Evolutionary conservation across 2,888 invertebrate species (phyloP).

Genomic region (Norana najaformis): DNA sequence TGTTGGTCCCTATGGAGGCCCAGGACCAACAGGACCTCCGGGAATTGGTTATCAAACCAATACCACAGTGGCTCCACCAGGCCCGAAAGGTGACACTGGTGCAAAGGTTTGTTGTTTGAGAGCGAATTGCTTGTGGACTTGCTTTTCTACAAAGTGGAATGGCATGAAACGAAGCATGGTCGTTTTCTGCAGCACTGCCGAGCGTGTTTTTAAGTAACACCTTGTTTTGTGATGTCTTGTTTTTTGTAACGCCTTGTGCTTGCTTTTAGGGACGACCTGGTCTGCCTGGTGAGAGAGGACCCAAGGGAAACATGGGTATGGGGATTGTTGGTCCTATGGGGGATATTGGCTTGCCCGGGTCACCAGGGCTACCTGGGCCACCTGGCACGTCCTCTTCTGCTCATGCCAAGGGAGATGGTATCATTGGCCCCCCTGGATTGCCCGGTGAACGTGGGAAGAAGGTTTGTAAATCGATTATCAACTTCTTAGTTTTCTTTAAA

Average conservation of each 20-base stretch:
- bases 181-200: not conserved
- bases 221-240: not conserved
- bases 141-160: not conserved
- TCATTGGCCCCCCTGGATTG: slow-evolving; percentile 24
- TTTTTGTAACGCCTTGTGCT: slow-evolving; percentile 22
- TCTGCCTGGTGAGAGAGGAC: slow-evolving; percentile 20
- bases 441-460: slow-evolving; percentile 19
- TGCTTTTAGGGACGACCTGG: slow-evolving; percentile 20
- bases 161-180: not conserved
- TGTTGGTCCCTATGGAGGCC: not conserved
- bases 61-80: not conserved
- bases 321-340: slow-evolving; percentile 24
- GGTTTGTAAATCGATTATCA: slow-evolving; percentile 17
- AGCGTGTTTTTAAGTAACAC: not conserved
- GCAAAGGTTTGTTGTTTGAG: slow-evolving; percentile 10
- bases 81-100: not conserved
- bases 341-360: slow-evolving; percentile 20
- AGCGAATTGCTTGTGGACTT: not conserved
- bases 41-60: not conserved
- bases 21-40: slow-evolving; percentile 23
- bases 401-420: slow-evolving; percentile 7
- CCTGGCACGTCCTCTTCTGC: slow-evolving; percentile 21
- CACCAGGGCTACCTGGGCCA: slow-evolving; percentile 22
- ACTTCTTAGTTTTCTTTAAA: not conserved
- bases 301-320: slow-evolving; percentile 27